These are phyloP conservation scores for Pogonocherus hispidulus DNA, from an alignment of 2,888 invertebrate species.

Conservation along the genomic window DNA sequence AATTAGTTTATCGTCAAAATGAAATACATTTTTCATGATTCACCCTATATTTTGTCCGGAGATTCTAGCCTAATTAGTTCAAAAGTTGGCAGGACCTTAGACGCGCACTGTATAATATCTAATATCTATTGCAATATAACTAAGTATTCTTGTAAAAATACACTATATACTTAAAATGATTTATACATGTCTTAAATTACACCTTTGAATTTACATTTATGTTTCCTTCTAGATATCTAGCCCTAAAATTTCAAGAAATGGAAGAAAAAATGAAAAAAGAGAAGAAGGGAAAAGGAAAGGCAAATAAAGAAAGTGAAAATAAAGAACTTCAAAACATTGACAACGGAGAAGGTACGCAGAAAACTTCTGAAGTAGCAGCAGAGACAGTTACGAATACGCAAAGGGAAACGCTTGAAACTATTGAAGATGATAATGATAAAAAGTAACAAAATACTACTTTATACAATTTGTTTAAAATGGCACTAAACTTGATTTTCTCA, in stretches of 20 bases:
- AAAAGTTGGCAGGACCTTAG: too few species aligned
- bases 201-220: too few species aligned
- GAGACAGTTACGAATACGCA: neutral
- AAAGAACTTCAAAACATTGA: constrained; percentile 52
- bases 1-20: too few species aligned
- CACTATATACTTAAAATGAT: too few species aligned
- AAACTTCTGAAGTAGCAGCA: constrained; percentile 27
- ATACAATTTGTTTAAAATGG: neutral
- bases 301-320: constrained; percentile 58
- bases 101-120: too few species aligned
- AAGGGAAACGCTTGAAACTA: constrained; percentile 45
- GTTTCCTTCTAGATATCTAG: constrained; percentile 78
- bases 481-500: neutral
- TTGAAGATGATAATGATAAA: constrained; percentile 43
- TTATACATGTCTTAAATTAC: too few species aligned
- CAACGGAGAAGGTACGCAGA: constrained; percentile 55
- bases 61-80: too few species aligned
- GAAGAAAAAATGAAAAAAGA: constrained; percentile 83
- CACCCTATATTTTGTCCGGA: too few species aligned
- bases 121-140: too few species aligned
- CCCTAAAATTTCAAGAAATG: constrained; percentile 88
- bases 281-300: constrained; percentile 71
- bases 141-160: too few species aligned
- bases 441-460: neutral
- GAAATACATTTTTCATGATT: too few species aligned